phyloP scores from a whole-genome alignment of 2,113 vertebrate genomes.

The Clarias magur region DNA sequence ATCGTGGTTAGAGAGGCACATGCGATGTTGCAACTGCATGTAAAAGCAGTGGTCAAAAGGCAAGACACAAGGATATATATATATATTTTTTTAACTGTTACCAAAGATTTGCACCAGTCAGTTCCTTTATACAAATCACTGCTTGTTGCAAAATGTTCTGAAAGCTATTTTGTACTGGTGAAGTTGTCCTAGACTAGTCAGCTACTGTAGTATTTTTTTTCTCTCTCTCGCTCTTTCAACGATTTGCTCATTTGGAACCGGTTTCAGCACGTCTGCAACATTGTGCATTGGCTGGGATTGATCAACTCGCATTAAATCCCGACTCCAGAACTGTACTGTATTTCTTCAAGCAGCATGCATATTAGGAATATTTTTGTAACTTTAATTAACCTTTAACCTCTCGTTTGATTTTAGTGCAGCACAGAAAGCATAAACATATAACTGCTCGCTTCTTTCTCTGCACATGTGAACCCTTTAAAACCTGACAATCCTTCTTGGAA shows the following conservation, averaged over 20 bases:
- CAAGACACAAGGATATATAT: background rate
- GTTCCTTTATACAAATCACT: background rate
- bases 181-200: background rate
- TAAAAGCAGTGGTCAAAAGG: slow-evolving; percentile 23
- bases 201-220: background rate
- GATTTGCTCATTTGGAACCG: background rate
- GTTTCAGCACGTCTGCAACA: background rate
- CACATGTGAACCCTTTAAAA: background rate
- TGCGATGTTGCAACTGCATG: slow-evolving; percentile 4
- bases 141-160: background rate
- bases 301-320: background rate
- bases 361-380: background rate
- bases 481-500: background rate
- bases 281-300: too few species aligned
- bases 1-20: slow-evolving; percentile 11
- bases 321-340: too few species aligned
- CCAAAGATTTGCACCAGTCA: background rate
- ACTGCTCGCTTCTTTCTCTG: background rate
- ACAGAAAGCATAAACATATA: background rate
- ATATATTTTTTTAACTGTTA: background rate
- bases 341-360: background rate
- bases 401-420: background rate
- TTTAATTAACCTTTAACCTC: background rate
- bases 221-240: background rate
- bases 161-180: background rate